Conservation (phyloP, 1,140 invertebrate genomes). For the Drosophila seguyi region DNA sequence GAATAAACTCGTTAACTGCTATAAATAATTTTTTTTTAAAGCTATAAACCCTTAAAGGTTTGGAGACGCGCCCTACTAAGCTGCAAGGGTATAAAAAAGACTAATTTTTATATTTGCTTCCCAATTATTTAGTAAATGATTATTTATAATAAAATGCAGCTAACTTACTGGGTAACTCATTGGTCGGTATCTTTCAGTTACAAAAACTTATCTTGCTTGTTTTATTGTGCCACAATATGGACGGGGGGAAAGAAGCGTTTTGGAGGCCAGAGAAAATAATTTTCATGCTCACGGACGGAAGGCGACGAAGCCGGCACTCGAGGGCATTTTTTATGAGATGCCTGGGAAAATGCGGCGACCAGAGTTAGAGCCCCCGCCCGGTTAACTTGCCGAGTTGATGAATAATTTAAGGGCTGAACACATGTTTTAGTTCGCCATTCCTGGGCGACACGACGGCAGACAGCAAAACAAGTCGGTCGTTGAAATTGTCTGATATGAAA, state of each 20-base stretch:
- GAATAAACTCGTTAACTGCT: no score
- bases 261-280: conserved; percentile 59
- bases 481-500: conserved; percentile 67
- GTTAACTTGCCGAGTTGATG: conserved; percentile 59
- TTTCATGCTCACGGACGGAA: conserved; percentile 75
- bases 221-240: conserved; percentile 41
- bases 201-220: not conserved
- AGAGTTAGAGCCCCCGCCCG: conserved; percentile 34
- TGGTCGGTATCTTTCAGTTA: not conserved
- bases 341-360: conserved; percentile 59
- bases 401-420: conserved; percentile 67
- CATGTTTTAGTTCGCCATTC: conserved; percentile 30
- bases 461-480: conserved; percentile 17
- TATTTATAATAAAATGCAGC: not conserved
- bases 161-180: not conserved
- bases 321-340: conserved; percentile 80
- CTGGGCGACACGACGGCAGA: not conserved
- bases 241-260: not conserved
- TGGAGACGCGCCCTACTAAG: no score
- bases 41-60: no score
- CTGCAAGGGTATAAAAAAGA: no score
- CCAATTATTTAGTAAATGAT: not conserved
- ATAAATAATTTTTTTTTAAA: no score
- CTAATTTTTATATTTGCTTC: no score
- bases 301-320: conserved; percentile 62